These are phyloP conservation scores for Poeciliopsis presidionis DNA, from an alignment of 2,797 vertebrate species.

Conservation along the genomic window DNA sequence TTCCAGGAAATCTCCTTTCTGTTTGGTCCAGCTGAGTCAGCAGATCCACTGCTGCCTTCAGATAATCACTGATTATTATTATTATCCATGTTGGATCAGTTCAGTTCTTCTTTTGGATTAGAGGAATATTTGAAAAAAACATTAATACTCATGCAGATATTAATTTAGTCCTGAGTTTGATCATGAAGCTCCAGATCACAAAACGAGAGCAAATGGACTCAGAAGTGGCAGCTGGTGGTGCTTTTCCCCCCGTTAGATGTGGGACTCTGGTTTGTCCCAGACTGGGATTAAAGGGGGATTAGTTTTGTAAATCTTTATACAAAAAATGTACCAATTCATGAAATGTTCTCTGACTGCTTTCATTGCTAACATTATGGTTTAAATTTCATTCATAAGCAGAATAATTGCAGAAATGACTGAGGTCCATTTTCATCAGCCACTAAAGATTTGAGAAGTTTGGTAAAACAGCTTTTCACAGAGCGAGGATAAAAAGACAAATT, in stretches of 20 bases:
- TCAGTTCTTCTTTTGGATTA: conserved; percentile 53
- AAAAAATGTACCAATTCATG: conserved; percentile 7
- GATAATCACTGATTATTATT: conserved; percentile 20
- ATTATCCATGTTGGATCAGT: conserved; percentile 49
- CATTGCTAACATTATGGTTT: not conserved
- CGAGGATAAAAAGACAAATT: not conserved
- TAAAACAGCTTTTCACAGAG: not conserved
- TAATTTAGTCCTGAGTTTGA: conserved; percentile 8
- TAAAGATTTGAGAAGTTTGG: not conserved
- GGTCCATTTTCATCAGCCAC: not conserved
- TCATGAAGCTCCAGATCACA: conserved; percentile 21
- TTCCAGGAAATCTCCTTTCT: conserved; percentile 42
- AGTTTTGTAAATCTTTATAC: not conserved
- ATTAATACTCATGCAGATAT: conserved; percentile 24
- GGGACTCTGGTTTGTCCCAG: conserved; percentile 43
- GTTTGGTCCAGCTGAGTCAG: conserved; percentile 48
- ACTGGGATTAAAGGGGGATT: conserved; percentile 18
- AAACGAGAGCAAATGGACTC: conserved; percentile 8
- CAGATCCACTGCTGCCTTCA: conserved; percentile 58
- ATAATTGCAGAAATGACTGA: not conserved
- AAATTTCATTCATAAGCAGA: not conserved
- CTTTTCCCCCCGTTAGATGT: conserved; percentile 24
- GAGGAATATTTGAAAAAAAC: conserved; percentile 21
- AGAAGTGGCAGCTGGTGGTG: conserved; percentile 27
- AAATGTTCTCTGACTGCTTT: not conserved